Percentiles rank a stretch among this genome's conserved stretches.
These are phyloP conservation scores for Orientallactaga sibirica DNA, from an alignment of 2,797 vertebrate species.

Conservation along the genomic window DNA sequence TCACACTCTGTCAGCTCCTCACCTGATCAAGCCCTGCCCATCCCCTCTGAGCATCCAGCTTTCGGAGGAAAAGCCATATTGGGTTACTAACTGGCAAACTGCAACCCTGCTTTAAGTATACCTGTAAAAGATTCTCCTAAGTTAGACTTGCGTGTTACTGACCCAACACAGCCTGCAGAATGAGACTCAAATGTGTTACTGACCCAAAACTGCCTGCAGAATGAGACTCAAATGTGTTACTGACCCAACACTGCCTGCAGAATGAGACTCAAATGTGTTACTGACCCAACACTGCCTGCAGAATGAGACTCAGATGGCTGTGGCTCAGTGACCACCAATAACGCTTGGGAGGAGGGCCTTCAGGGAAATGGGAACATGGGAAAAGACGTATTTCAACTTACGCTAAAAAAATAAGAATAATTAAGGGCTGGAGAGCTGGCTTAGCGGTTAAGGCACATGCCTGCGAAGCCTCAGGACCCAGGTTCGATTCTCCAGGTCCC, in stretches of 20 bases:
- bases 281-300: not conserved
- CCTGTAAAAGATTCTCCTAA: not conserved
- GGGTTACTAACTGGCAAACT: constrained; percentile 45
- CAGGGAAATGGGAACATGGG: too few species aligned
- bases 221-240: not conserved
- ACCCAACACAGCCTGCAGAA: too few species aligned
- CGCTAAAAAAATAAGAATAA: too few species aligned
- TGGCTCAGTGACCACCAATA: too few species aligned
- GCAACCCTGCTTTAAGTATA: constrained; percentile 57
- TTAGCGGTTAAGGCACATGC: too few species aligned
- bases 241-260: too few species aligned
- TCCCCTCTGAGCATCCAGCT: constrained; percentile 31
- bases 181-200: not conserved
- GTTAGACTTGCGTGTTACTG: not conserved
- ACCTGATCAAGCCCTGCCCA: not conserved
- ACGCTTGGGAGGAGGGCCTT: too few species aligned
- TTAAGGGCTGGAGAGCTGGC: too few species aligned
- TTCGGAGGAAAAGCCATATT: constrained; percentile 39
- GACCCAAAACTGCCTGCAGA: not conserved
- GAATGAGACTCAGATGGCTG: not conserved
- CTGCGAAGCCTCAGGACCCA: too few species aligned
- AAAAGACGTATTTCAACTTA: too few species aligned
- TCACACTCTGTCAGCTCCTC: not conserved
- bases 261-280: not conserved
- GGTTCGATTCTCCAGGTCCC: too few species aligned